Base-by-base conservation (phyloP, 2,113 vertebrate species). In the Pyrgilauda ruficollis region DNA sequence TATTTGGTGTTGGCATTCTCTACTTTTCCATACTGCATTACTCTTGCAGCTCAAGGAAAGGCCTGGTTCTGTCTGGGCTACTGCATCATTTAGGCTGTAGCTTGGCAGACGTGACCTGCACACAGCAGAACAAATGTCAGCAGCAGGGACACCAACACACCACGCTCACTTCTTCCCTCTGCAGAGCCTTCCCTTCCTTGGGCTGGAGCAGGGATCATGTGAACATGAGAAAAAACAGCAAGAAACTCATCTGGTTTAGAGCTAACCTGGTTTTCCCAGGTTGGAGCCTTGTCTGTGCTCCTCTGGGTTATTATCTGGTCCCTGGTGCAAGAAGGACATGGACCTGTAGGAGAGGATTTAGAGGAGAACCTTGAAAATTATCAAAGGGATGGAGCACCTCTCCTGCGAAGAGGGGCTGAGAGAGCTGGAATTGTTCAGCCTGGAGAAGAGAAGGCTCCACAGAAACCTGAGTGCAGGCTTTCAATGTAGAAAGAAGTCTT, bases 81-180 rank as follows among this genome's bases (percentile, higher is more conserved):
- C 17, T 30, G 13, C 0, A 0, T 43, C 3, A 0, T 41, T 76
- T 24, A 35, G 41, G 59, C 46, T 74, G 73, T 30, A 68, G 24
- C 53, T 83, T 31, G 1, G 0, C 47, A 78, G 69, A 26, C 0
- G 0, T 49, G 68, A 61, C 37, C 15, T 22, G 74, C 5, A 3
- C 26, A 66, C 3, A 1, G 33, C 76, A 80, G 49, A 46, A 37
- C 31, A 75, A 59, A 23, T 19, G 20, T 15, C 73, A 64, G 84
- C 61, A 87, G 67, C 59, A 69, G 61, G 39, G 55, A 63, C 3
- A 2, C 15, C 12, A 11, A 39, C 64, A 59, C 2, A 1, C 17
- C 10, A 11, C 41, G 39, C 24, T 53, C 1, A 0, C 16, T 69
- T 31, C 83, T 78, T 64, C 49, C 27, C 16, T 83, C 17, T 83